Evolutionary conservation across 2,113 vertebrate species (phyloP).

Genomic region (Antigone vipio): DNA sequence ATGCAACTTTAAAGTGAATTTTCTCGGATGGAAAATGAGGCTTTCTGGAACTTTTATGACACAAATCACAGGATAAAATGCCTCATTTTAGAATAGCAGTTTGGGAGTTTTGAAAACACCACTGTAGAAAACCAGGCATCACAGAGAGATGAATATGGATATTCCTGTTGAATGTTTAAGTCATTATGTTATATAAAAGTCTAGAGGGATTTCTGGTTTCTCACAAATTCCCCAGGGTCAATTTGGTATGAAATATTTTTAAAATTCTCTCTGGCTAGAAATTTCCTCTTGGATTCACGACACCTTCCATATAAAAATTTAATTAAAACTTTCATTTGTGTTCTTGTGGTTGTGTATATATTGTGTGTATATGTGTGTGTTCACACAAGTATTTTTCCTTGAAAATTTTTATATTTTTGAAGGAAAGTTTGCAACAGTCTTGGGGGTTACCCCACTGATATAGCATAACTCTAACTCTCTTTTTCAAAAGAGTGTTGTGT

Average conservation of each 20-base stretch:
- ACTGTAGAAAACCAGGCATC: neutral
- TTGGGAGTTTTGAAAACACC: neutral
- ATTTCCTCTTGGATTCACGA: neutral
- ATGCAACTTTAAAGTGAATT: neutral
- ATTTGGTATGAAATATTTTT: neutral
- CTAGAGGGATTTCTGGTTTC: neutral
- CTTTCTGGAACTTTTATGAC: neutral
- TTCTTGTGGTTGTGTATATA: neutral
- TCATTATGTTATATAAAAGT: neutral
- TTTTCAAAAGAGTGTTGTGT: neutral
- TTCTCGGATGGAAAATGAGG: neutral
- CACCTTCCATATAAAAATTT: accelerated
- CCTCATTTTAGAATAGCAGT: neutral
- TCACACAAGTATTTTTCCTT: neutral
- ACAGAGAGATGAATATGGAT: neutral
- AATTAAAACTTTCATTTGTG: neutral
- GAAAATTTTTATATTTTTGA: accelerated
- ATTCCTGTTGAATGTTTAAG: neutral
- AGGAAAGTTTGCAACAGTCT: neutral
- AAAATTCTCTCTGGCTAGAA: neutral
- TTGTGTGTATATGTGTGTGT: neutral
- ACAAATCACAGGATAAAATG: neutral
- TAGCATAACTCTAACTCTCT: neutral
- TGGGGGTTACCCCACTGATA: neutral
- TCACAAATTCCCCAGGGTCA: accelerated